These are phyloP conservation scores for Protaetia brevitarsis DNA, from an alignment of 1,140 invertebrate genomes.

Conservation along the genomic window DNA sequence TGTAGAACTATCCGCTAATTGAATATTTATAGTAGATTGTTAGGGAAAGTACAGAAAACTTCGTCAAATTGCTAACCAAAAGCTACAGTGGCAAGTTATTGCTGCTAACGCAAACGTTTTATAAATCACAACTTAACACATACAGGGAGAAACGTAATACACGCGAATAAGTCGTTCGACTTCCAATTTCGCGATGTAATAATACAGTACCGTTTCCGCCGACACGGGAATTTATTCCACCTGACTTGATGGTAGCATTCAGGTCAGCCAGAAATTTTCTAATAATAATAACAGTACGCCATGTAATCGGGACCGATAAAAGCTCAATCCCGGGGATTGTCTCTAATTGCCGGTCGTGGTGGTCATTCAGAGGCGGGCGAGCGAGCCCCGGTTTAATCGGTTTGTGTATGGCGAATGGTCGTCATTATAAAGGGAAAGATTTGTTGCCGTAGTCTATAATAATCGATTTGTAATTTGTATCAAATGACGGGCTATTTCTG, in stretches of 20 bases:
- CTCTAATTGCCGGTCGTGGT: background rate
- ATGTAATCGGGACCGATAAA: background rate
- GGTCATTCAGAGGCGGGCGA: background rate
- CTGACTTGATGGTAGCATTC: background rate
- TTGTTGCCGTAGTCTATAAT: background rate
- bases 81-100: no score
- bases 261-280: background rate
- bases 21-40: no score
- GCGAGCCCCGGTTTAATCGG: background rate
- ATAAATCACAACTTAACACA: no score
- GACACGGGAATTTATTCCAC: background rate
- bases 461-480: slow-evolving; percentile 15
- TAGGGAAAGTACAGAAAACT: no score
- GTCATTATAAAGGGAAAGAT: background rate
- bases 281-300: background rate
- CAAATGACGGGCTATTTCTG: background rate
- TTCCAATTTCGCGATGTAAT: slow-evolving; percentile 5
- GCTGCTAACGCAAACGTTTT: no score
- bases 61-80: no score
- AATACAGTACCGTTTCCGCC: background rate
- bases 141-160: background rate
- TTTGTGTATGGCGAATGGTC: background rate
- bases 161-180: slow-evolving; percentile 14
- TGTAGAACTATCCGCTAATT: no score
- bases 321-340: background rate